Conservation (phyloP, 2,113 vertebrate genomes). For the Mungos mungo region DNA sequence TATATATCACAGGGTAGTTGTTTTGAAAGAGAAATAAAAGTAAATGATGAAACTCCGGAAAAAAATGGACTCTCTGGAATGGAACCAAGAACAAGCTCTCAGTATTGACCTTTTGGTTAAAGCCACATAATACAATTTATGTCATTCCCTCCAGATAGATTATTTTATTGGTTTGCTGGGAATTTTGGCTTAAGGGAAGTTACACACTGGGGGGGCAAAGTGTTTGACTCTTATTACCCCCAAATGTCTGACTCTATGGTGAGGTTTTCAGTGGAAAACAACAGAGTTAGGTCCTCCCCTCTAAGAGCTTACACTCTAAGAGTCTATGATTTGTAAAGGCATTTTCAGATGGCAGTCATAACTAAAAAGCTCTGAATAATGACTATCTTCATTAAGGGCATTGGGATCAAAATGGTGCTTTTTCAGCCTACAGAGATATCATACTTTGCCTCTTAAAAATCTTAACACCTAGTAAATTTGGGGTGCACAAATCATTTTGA, state of each 20-base stretch:
- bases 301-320: not conserved
- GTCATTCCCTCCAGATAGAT: slow-evolving; percentile 38
- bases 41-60: slow-evolving; percentile 52
- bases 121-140: slow-evolving; percentile 56
- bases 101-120: slow-evolving; percentile 53
- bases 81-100: slow-evolving; percentile 53
- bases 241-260: not conserved
- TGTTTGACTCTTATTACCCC: slow-evolving; percentile 33
- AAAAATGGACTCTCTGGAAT: slow-evolving; percentile 66
- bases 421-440: not conserved
- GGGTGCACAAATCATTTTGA: not conserved
- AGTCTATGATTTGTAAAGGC: not conserved
- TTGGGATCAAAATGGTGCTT: not conserved
- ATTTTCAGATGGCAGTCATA: not conserved
- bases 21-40: slow-evolving; percentile 65
- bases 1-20: slow-evolving; percentile 4
- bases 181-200: slow-evolving; percentile 67
- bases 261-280: slow-evolving; percentile 1
- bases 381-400: not conserved
- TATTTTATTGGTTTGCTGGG: slow-evolving; percentile 70
- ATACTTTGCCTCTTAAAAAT: not conserved
- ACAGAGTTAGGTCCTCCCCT: not conserved
- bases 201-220: slow-evolving; percentile 9
- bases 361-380: not conserved
- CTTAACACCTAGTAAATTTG: not conserved